Conservation (phyloP, 35 echinoderm and acorn worm genomes). For the Antedon bifida region DNA sequence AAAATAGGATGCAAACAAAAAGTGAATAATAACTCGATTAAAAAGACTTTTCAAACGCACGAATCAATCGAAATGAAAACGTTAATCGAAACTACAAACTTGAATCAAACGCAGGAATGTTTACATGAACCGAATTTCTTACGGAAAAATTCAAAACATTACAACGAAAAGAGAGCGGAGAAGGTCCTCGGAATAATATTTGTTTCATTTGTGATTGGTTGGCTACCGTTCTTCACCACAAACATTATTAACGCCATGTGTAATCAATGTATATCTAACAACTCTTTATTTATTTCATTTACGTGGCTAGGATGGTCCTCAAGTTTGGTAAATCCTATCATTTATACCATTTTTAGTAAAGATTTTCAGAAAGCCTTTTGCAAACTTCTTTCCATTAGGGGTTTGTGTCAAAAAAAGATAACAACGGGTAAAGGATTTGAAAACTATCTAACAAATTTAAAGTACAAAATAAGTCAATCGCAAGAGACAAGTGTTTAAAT, state of each 20-base stretch:
- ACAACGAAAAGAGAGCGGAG: constrained; percentile 52
- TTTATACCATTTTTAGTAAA: constrained; percentile 70
- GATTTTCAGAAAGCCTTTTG: constrained; percentile 49
- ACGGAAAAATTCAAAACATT: background rate
- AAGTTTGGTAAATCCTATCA: constrained; percentile 65
- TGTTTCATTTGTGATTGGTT: constrained; percentile 47
- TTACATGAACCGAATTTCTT: background rate
- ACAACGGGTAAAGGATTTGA: background rate
- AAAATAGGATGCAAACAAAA: too few relatives aligned
- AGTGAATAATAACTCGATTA: background rate
- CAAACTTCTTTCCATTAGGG: constrained; percentile 24
- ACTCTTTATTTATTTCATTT: constrained; percentile 22
- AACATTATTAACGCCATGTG: constrained; percentile 40
- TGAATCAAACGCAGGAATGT: background rate
- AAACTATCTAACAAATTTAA: background rate
- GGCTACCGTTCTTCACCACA: constrained; percentile 70
- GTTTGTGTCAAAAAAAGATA: background rate
- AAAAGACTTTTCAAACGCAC: background rate
- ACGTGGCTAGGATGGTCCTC: constrained; percentile 78
- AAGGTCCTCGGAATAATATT: constrained; percentile 72
- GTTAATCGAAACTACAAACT: background rate
- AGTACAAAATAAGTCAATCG: background rate
- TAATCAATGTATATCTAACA: background rate
- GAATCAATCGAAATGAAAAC: background rate
- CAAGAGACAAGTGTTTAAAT: background rate